Percentiles rank a stretch among this genome's conserved stretches.
Evolutionary conservation across 92 coral and sea anemone species (phyloP).

Genomic region (Porites lobata): DNA sequence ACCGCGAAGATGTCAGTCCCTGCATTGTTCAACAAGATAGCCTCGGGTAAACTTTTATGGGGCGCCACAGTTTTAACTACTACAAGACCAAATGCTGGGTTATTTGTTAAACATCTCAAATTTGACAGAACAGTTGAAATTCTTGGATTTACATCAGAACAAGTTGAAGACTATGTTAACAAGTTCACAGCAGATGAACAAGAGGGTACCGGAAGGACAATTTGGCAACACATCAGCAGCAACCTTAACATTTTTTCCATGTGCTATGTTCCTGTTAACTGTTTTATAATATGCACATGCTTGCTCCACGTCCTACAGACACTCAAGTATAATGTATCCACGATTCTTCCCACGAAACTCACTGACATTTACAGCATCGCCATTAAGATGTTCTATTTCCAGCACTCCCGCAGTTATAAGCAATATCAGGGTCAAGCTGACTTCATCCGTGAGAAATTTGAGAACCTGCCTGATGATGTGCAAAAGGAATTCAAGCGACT

Average conservation of each 20-base stretch:
- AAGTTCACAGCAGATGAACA: background rate
- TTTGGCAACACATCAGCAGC: slow-evolving; percentile 1
- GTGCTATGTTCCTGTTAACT: slow-evolving; percentile 60
- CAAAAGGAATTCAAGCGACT: background rate
- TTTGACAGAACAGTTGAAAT: background rate
- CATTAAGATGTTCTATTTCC: slow-evolving; percentile 15
- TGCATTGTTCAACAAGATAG: background rate
- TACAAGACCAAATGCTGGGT: background rate
- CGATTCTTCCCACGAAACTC: slow-evolving; percentile 27
- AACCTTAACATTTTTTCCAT: slow-evolving; percentile 2
- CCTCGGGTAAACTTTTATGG: background rate
- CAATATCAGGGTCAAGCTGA: background rate
- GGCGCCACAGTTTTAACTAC: slow-evolving; percentile 19
- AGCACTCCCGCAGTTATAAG: slow-evolving; percentile 3
- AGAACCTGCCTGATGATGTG: background rate
- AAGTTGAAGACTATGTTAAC: slow-evolving; percentile 3
- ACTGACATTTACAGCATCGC: slow-evolving; percentile 52
- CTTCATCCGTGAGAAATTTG: background rate
- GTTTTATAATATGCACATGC: slow-evolving; percentile 45
- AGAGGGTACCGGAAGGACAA: background rate
- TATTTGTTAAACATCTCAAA: background rate
- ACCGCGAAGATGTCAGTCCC: background rate
- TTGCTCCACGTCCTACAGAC: background rate
- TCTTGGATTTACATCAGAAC: slow-evolving; percentile 6
- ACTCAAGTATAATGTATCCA: background rate